Evolutionary conservation across 2,113 vertebrate species (phyloP).

Genomic region (Chaenogobius annularis): DNA sequence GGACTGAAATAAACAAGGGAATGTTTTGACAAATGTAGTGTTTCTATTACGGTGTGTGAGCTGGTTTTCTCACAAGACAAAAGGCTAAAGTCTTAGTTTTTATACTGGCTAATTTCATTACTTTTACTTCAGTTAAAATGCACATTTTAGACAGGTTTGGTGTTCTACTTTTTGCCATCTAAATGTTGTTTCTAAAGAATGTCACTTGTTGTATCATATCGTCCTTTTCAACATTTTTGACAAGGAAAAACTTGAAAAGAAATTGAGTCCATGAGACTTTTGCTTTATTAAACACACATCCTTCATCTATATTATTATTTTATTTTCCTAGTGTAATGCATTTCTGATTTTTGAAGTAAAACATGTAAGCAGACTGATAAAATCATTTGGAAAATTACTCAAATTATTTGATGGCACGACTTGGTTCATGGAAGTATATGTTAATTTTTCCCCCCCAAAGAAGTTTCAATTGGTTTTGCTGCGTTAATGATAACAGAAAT

Average conservation of each 20-base stretch:
- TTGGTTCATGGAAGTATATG: too few species aligned
- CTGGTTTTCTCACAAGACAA: background rate
- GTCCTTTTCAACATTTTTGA: background rate
- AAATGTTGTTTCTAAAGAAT: too few species aligned
- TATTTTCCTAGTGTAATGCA: background rate
- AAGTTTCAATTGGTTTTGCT: too few species aligned
- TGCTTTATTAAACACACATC: background rate
- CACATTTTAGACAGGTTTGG: background rate
- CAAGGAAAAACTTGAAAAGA: too few species aligned
- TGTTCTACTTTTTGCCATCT: background rate
- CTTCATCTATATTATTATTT: background rate
- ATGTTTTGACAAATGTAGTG: constrained; percentile 7
- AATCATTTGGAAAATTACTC: too few species aligned
- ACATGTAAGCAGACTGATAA: too few species aligned
- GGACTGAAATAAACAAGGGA: constrained; percentile 25
- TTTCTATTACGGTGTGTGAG: background rate
- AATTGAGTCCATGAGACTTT: too few species aligned
- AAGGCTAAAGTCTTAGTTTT: background rate
- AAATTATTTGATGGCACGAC: too few species aligned
- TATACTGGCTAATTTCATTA: background rate
- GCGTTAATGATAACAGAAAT: too few species aligned
- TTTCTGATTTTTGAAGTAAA: background rate
- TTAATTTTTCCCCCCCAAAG: too few species aligned
- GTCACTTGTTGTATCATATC: background rate
- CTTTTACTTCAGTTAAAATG: background rate